Evolutionary conservation across 2,797 vertebrate genomes (phyloP).

Genomic region (Acomys russatus): DNA sequence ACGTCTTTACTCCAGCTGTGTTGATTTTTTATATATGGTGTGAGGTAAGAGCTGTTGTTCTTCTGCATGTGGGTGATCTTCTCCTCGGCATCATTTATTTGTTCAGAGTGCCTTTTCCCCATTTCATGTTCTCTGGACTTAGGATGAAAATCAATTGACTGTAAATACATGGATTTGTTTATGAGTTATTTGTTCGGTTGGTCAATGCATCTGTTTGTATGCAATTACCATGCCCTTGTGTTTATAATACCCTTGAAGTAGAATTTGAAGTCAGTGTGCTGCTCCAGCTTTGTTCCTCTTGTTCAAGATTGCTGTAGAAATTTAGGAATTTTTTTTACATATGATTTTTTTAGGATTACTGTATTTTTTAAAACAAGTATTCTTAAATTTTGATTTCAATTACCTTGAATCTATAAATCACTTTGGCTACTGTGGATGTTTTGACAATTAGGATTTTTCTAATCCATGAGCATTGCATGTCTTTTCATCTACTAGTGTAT

Average conservation of each 20-base stretch:
- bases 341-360: neutral
- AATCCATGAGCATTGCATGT: neutral
- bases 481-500: neutral
- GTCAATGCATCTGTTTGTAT: neutral
- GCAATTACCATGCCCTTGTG: neutral
- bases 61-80: neutral
- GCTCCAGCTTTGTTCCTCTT: neutral
- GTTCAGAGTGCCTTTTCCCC: no score
- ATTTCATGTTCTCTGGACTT: neutral
- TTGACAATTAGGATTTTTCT: neutral
- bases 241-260: neutral
- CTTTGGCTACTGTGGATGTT: neutral
- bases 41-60: neutral
- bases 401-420: neutral
- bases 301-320: neutral
- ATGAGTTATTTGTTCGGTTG: neutral
- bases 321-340: neutral
- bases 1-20: neutral
- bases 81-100: no score
- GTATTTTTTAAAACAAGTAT: neutral
- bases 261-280: neutral
- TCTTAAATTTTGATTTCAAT: neutral
- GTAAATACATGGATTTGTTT: neutral
- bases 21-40: neutral
- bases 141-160: neutral